These are phyloP conservation scores for Aspidiotus rigidus DNA, from an alignment of 2,888 invertebrate genomes.

Conservation along the genomic window DNA sequence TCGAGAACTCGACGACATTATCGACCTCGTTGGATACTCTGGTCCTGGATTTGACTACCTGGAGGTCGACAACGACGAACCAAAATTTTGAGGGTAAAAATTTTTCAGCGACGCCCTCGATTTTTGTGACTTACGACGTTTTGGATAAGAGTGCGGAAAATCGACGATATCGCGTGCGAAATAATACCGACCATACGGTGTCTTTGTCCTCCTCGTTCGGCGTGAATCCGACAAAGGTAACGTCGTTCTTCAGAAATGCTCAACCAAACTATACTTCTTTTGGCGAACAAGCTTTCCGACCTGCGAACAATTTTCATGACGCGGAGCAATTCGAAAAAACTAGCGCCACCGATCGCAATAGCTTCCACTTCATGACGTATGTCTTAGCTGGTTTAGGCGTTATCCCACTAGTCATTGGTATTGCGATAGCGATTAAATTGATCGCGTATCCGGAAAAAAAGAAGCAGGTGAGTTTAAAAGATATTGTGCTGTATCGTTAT, in stretches of 20 bases:
- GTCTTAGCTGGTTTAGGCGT: conserved; percentile 26
- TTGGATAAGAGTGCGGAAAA: conserved; percentile 12
- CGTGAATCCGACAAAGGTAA: too few species aligned
- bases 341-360: conserved; percentile 1
- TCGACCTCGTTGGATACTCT: neutral
- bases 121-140: conserved; percentile 1
- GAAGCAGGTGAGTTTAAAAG: conserved; percentile 20
- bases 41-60: too few species aligned
- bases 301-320: too few species aligned
- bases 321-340: neutral
- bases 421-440: conserved; percentile 24
- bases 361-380: conserved; percentile 28
- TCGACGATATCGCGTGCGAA: conserved; percentile 11
- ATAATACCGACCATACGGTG: neutral
- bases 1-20: conserved; percentile 8
- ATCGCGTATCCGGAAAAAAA: conserved; percentile 21
- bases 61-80: too few species aligned
- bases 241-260: too few species aligned
- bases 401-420: conserved; percentile 25
- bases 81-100: neutral
- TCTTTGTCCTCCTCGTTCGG: neutral
- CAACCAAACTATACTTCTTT: too few species aligned
- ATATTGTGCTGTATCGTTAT: neutral
- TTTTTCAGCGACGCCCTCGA: neutral
- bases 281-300: too few species aligned